Evolutionary conservation across 2,113 vertebrate genomes (phyloP).

Genomic region (Equus przewalskii): DNA sequence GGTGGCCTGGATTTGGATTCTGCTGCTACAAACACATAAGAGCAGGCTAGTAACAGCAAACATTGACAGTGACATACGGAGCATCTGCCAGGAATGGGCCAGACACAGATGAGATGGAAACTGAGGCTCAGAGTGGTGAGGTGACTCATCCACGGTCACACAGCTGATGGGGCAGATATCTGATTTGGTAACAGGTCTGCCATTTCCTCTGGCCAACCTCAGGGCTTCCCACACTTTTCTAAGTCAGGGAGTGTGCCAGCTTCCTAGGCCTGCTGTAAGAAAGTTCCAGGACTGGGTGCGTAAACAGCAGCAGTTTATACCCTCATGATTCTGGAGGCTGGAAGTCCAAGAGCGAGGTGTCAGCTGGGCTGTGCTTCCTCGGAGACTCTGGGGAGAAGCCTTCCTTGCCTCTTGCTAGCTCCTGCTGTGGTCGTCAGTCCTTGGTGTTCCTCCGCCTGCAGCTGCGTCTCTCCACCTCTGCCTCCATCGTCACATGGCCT

Average conservation of each 20-base stretch:
- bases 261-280: not conserved
- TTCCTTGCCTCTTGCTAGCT: not conserved
- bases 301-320: too few relatives aligned
- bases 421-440: too few relatives aligned
- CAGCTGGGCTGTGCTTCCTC: not conserved
- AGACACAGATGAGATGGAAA: not conserved
- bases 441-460: not conserved
- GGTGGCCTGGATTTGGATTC: too few relatives aligned
- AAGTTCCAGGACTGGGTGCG: not conserved
- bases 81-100: not conserved
- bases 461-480: not conserved
- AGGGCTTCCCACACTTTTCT: not conserved
- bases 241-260: not conserved
- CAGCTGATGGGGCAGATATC: rapidly evolving
- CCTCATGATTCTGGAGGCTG: not conserved
- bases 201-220: not conserved
- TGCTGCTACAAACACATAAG: rapidly evolving
- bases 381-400: too few relatives aligned
- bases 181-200: not conserved
- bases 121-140: not conserved
- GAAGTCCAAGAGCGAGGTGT: not conserved
- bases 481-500: not conserved
- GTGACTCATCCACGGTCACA: not conserved
- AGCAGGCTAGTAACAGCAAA: not conserved
- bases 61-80: too few relatives aligned